Base-by-base conservation (phyloP, 2,113 vertebrate species). In the Sarotherodon lohbergeri region DNA sequence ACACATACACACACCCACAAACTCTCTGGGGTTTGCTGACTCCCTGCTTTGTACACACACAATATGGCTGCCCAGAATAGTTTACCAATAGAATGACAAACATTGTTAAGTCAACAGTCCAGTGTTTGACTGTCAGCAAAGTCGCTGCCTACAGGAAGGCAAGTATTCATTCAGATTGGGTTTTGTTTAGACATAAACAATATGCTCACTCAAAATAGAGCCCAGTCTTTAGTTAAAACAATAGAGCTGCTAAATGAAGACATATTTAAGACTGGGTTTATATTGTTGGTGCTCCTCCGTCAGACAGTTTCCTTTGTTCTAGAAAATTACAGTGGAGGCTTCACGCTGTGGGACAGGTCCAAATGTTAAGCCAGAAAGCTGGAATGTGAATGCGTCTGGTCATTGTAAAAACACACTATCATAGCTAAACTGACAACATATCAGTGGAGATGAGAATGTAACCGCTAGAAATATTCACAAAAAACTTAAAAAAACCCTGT, bases 111-210 rank as follows among this genome's bases (percentile, higher is more conserved):
- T 87, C 83, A 84, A 87, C 90, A 83, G 76, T 86, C 66, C 80
- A 52, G 52, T 89, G 84, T 89, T 91, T 88, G 83, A 57, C 71
- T 85, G 80, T 83, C 82, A 87, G 84, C 85, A 57, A 78, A 63
- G 82, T 48, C 9, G 59, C 39, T 85, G 86, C 83, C 36, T 32
- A 29, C 54, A 87, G 84, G 78, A 87, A 79, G 81, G 50, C 57
- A 19, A 48, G 50, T 9, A 56, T 68, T 48, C 41, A 85, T 86
- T 87, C 76, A 82, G 80, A 88, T 81, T 57, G 89, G 52, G 56
- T 86, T 89, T 89, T 87, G 78, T 90, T 88, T 63, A 32, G 22
- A 80, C 80, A 88, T 73, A 82, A 76, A 93, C 89, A 93, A 88
- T 80, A 43, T 54, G 50, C 27, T 55, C 32, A 34, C 80, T 92